Evolutionary conservation across 2,797 vertebrate genomes (phyloP).

Genomic region (Pygocentrus nattereri): DNA sequence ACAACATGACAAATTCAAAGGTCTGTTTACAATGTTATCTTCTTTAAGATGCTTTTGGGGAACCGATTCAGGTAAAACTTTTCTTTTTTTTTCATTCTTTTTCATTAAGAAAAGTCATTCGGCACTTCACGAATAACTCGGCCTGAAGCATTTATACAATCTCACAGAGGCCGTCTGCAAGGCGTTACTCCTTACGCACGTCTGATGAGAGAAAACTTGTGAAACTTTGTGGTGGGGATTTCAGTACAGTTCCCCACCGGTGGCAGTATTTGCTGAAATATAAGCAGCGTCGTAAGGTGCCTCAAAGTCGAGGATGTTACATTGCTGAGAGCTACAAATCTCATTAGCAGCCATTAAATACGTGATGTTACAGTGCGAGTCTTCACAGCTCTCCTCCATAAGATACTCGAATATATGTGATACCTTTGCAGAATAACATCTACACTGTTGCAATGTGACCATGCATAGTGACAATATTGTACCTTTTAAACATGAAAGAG

Average conservation of each 20-base stretch:
- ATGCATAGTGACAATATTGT: constrained; percentile 7
- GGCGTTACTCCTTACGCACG: constrained; percentile 15
- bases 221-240: constrained; percentile 39
- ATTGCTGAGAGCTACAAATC: constrained; percentile 49
- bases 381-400: constrained; percentile 39
- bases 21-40: background rate
- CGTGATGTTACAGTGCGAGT: constrained; percentile 56
- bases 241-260: constrained; percentile 42
- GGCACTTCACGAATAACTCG: background rate
- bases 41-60: background rate
- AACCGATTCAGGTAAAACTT: background rate
- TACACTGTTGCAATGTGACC: constrained; percentile 20
- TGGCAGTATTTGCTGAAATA: constrained; percentile 58
- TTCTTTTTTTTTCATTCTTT: too few species aligned
- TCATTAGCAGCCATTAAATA: constrained; percentile 58
- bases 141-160: constrained; percentile 21
- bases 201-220: constrained; percentile 32
- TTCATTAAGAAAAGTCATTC: background rate
- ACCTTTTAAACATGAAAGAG: constrained; percentile 36
- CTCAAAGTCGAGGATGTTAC: constrained; percentile 46
- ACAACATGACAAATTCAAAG: too few species aligned
- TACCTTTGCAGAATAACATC: background rate
- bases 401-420: constrained; percentile 38
- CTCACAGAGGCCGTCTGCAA: constrained; percentile 9
- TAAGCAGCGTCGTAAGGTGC: constrained; percentile 56